Evolutionary conservation across 2,888 invertebrate genomes (phyloP).

Genomic region (Rapana venosa): DNA sequence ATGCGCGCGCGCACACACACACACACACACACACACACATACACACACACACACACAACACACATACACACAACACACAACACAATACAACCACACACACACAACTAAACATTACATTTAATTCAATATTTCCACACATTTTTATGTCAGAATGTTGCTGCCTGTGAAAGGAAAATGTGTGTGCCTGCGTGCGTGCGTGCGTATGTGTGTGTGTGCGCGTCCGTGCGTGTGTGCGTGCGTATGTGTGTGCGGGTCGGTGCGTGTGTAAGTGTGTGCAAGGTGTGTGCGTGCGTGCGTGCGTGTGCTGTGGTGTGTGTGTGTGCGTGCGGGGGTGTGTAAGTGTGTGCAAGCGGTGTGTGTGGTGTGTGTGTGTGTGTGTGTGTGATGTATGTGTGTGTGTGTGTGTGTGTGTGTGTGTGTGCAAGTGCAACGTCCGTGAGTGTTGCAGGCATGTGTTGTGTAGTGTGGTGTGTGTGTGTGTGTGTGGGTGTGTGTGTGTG

Average conservation of each 20-base stretch:
- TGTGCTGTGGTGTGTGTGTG: slow-evolving; percentile 7
- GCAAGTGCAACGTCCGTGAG: too few species aligned
- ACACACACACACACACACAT: too few species aligned
- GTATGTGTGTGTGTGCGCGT: neutral
- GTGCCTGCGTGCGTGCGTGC: neutral
- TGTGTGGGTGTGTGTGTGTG: neutral
- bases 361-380: neutral
- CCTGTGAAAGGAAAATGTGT: too few species aligned
- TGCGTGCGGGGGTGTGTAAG: neutral
- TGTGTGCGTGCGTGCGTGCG: neutral
- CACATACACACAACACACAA: too few species aligned
- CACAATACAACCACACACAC: too few species aligned
- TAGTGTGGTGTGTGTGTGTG: neutral
- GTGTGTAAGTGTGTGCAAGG: neutral
- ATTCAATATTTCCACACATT: too few species aligned
- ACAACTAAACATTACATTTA: too few species aligned
- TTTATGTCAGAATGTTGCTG: too few species aligned
- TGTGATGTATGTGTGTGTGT: neutral
- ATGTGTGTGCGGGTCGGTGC: neutral
- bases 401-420: neutral
- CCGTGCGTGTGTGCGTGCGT: neutral
- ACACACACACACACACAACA: too few species aligned
- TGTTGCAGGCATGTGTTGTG: too few species aligned
- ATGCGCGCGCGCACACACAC: too few species aligned
- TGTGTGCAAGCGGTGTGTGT: too few species aligned